Evolutionary conservation across 1,140 invertebrate genomes (phyloP).

Genomic region (Anoplophora glabripennis): DNA sequence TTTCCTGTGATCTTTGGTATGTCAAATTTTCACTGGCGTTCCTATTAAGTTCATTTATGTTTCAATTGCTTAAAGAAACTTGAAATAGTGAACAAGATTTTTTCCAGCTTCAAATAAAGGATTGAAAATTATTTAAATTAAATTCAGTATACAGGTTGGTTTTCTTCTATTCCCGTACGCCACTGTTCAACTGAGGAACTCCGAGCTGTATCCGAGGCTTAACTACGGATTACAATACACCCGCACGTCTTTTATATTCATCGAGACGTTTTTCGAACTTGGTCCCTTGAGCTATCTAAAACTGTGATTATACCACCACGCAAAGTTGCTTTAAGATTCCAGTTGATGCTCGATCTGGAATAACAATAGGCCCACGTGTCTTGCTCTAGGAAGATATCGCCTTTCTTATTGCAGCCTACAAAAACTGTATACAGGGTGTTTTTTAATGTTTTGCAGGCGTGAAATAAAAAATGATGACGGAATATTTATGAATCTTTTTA

Average conservation of each 20-base stretch:
- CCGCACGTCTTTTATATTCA: conserved; percentile 4
- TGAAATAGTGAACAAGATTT: no score
- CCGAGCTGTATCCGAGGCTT: background rate
- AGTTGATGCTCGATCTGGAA: conserved; percentile 1
- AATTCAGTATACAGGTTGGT: no score
- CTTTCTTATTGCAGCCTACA: background rate
- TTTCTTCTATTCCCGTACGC: background rate
- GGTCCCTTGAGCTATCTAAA: conserved; percentile 6
- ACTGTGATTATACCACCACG: conserved; percentile 6
- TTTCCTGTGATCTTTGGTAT: no score
- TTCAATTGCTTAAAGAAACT: no score
- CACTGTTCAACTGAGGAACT: background rate
- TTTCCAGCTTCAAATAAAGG: no score
- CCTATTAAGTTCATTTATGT: no score
- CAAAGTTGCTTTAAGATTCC: background rate
- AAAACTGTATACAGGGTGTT: background rate
- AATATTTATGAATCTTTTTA: no score
- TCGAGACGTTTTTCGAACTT: conserved; percentile 5
- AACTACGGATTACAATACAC: conserved; percentile 9
- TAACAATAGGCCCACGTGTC: background rate
- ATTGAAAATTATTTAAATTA: no score
- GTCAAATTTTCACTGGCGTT: no score
- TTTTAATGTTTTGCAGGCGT: no score
- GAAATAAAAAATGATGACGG: no score
- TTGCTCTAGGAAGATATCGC: background rate